Evolutionary conservation across 2,888 invertebrate species (phyloP).

Genomic region (Anticlea derivata): DNA sequence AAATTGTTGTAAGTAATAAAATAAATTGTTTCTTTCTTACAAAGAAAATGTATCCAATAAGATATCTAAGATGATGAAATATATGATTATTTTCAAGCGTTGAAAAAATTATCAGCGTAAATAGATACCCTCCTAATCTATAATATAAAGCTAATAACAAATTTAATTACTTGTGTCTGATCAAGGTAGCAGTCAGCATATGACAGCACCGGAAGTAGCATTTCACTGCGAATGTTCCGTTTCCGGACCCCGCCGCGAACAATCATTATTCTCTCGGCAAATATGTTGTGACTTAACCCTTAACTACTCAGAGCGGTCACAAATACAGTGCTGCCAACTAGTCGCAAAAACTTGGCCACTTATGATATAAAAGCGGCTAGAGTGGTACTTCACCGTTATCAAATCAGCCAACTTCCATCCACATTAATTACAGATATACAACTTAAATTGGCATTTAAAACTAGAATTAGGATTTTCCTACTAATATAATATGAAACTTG

Average conservation of each 20-base stretch:
- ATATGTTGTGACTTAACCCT: slow-evolving; percentile 78
- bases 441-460: too few relatives aligned
- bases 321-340: slow-evolving; percentile 40
- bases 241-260: slow-evolving; percentile 70
- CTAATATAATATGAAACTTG: too few relatives aligned
- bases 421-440: too few relatives aligned
- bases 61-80: too few relatives aligned
- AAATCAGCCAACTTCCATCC: not conserved
- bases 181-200: slow-evolving; percentile 43
- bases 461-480: too few relatives aligned
- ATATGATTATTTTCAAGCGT: too few relatives aligned
- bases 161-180: slow-evolving; percentile 18
- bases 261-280: slow-evolving; percentile 80
- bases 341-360: not conserved
- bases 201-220: slow-evolving; percentile 67
- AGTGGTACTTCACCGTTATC: not conserved
- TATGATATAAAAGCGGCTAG: not conserved
- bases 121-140: too few relatives aligned
- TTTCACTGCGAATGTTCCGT: slow-evolving; percentile 71
- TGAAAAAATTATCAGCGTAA: too few relatives aligned
- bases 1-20: too few relatives aligned
- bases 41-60: too few relatives aligned
- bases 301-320: slow-evolving; percentile 58
- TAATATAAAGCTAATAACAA: too few relatives aligned
- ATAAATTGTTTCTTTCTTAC: too few relatives aligned